A percentile compares a stretch with the other conserved stretches of the same genome.
phyloP scores from a whole-genome alignment of 2,797 vertebrate species.

The Epinephelus coioides region DNA sequence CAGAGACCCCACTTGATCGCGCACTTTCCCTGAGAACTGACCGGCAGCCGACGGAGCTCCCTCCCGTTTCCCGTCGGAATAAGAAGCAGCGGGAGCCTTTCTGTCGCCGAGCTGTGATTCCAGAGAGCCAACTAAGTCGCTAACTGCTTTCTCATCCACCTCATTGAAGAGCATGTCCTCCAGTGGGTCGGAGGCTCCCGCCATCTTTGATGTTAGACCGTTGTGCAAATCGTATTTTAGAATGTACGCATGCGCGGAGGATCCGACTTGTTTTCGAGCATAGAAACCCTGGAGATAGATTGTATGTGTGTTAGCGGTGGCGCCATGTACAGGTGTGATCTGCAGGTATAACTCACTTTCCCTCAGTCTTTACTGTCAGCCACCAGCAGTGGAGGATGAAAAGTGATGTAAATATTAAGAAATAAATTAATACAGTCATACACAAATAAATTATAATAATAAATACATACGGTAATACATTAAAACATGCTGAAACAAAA shows the following conservation, averaged over 20 bases:
- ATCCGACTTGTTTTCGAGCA: slow-evolving; percentile 48
- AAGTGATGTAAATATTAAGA: too few relatives aligned
- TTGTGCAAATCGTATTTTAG: slow-evolving; percentile 86
- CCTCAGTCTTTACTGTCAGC: too few relatives aligned
- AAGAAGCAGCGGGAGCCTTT: slow-evolving; percentile 72
- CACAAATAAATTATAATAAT: too few relatives aligned
- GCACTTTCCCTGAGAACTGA: slow-evolving; percentile 85
- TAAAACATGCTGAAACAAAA: too few relatives aligned
- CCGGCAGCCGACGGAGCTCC: slow-evolving; percentile 70
- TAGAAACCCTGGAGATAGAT: slow-evolving; percentile 59
- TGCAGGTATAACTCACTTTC: too few relatives aligned
- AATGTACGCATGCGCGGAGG: slow-evolving; percentile 82
- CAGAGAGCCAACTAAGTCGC: slow-evolving; percentile 90
- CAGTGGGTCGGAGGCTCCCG: slow-evolving; percentile 88
- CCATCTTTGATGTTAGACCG: slow-evolving; percentile 87
- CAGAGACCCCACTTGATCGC: slow-evolving; percentile 82
- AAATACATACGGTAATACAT: too few relatives aligned
- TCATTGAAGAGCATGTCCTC: slow-evolving; percentile 91
- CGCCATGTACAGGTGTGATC: too few relatives aligned
- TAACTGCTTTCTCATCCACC: slow-evolving; percentile 92
- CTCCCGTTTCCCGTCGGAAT: slow-evolving; percentile 72
- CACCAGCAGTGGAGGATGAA: too few relatives aligned
- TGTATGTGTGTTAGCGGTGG: too few relatives aligned
- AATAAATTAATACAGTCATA: too few relatives aligned
- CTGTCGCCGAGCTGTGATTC: slow-evolving; percentile 89